phyloP scores from a whole-genome alignment of 2,797 vertebrate species.

The Hozukius guyotensis region DNA sequence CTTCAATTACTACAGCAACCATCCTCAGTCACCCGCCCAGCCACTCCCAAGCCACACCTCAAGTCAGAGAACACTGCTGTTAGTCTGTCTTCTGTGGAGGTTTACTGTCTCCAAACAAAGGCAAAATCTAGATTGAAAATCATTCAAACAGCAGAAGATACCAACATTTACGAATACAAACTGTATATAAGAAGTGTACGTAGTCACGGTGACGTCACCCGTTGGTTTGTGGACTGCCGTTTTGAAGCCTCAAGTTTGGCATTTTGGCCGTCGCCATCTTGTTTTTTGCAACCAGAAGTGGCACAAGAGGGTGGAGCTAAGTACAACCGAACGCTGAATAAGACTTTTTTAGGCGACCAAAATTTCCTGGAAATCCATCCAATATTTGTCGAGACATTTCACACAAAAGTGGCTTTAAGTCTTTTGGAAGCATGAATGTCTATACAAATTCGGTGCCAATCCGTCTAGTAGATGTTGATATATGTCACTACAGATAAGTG shows the following conservation, averaged over 20 bases:
- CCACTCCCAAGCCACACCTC: constrained; percentile 62
- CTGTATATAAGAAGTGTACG: neutral
- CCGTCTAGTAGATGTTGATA: too few relatives aligned
- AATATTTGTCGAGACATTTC: too few relatives aligned
- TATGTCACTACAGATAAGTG: neutral
- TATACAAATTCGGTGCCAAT: neutral
- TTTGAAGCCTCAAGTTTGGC: too few relatives aligned
- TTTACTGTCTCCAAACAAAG: neutral
- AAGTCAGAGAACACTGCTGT: neutral
- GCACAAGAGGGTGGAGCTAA: too few relatives aligned
- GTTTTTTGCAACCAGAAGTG: too few relatives aligned
- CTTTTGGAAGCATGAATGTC: too few relatives aligned
- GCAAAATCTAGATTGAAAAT: neutral
- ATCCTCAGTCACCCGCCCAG: constrained; percentile 59
- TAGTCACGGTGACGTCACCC: accelerated
- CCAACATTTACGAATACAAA: neutral
- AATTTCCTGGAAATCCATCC: neutral
- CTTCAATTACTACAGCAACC: constrained; percentile 59
- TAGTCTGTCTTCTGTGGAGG: neutral
- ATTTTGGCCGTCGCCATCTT: accelerated
- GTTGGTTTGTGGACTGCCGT: accelerated
- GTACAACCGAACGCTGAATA: too few relatives aligned
- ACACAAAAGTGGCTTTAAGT: too few relatives aligned
- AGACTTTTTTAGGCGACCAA: accelerated
- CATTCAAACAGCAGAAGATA: neutral